These are phyloP conservation scores for Leptocoma aspasia DNA, from an alignment of 2,113 vertebrate genomes.

Conservation along the genomic window DNA sequence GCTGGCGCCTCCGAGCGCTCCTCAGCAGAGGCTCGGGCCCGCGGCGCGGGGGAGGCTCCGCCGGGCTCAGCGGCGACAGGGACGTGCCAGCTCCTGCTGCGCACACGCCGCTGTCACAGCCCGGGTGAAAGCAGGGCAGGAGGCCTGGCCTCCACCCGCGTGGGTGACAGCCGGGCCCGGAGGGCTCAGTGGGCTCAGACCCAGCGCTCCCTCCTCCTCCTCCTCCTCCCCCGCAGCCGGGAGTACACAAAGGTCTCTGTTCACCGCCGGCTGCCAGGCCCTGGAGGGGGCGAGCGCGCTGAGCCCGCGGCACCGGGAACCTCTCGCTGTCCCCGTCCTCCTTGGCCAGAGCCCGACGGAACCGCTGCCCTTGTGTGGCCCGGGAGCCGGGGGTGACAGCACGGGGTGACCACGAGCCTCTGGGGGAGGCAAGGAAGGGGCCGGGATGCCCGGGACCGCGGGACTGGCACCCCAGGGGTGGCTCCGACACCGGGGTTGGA, in stretches of 20 bases:
- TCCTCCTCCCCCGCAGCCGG: background rate
- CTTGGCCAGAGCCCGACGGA: background rate
- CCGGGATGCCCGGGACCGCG: background rate
- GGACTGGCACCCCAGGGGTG: background rate
- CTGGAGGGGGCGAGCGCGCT: background rate
- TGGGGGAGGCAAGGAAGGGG: background rate
- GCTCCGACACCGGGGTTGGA: background rate
- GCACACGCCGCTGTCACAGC: background rate
- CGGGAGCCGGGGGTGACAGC: background rate
- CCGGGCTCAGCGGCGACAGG: background rate
- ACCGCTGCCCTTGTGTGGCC: background rate
- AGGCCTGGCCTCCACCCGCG: background rate
- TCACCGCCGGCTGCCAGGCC: background rate
- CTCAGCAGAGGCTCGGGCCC: background rate
- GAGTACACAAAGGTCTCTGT: background rate
- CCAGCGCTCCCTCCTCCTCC: background rate
- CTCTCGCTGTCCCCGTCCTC: background rate
- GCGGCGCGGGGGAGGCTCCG: background rate
- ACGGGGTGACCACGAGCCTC: background rate
- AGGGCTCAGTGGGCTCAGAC: slow-evolving; percentile 43
- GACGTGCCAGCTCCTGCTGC: background rate
- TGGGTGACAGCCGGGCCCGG: background rate
- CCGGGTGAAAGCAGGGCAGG: background rate
- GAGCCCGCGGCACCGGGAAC: background rate
- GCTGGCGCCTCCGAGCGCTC: background rate